phyloP scores from a whole-genome alignment of 2,888 invertebrate genomes.

The Carterocephalus palaemon region DNA sequence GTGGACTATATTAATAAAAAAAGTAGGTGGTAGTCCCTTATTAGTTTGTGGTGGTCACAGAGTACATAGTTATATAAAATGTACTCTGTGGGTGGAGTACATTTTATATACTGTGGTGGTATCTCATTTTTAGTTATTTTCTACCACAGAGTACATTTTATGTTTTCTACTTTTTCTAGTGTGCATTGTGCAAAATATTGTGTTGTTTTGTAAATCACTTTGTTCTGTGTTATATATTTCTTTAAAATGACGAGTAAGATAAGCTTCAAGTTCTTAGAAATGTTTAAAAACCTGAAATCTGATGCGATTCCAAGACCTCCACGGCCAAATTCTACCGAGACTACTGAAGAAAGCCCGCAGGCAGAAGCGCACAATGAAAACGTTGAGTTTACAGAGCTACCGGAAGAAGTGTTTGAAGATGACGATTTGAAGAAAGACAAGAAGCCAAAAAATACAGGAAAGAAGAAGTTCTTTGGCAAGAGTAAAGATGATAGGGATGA shows the following conservation, averaged over 20 bases:
- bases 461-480: slow-evolving; percentile 37
- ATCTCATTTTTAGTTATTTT: too few relatives aligned
- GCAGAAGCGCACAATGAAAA: slow-evolving; percentile 39
- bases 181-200: too few relatives aligned
- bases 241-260: slow-evolving; percentile 35
- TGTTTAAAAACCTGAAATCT: slow-evolving; percentile 67
- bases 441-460: slow-evolving; percentile 39
- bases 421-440: slow-evolving; percentile 42
- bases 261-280: slow-evolving; percentile 54
- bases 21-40: too few relatives aligned
- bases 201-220: too few relatives aligned
- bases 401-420: slow-evolving; percentile 50
- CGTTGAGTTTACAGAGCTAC: slow-evolving; percentile 37
- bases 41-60: too few relatives aligned
- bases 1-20: too few relatives aligned
- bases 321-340: slow-evolving; percentile 40
- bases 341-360: slow-evolving; percentile 30
- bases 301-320: slow-evolving; percentile 75
- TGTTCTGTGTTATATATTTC: not conserved
- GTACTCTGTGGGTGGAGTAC: too few relatives aligned
- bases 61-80: too few relatives aligned
- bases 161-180: too few relatives aligned
- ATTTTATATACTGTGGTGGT: too few relatives aligned
- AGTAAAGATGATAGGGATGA: slow-evolving; percentile 28
- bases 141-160: too few relatives aligned